Base-by-base conservation (phyloP, 2,113 vertebrate species). In the Dicentrarchus labrax region DNA sequence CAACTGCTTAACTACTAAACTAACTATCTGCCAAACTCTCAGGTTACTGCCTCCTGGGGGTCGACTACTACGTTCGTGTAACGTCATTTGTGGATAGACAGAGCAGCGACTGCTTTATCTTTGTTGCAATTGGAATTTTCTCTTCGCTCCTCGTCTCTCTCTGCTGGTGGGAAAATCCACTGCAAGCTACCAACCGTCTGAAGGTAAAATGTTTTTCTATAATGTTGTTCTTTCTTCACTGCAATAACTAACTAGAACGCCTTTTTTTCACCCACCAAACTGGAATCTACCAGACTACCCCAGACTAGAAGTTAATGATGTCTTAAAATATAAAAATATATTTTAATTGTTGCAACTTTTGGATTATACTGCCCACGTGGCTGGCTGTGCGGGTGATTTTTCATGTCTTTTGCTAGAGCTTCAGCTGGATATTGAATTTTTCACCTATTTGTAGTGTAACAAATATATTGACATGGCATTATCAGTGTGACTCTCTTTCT, bases 91-190 rank as follows among this genome's bases (percentile, higher is more conserved):
- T 94, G 65, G 81, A 84, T 6, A 9, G 17, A 6, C 88, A 93
- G 71, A 19, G 19, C 0, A 0, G 1, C 0, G 43, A 84, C 24
- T 77, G 80, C 57, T 95, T 50, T 24, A 0, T 70, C 0, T 96
- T 91, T n/a, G 43, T 96, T 22, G 95, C 13, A n/a, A 3, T 96
- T 56, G 94, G 93, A 21, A 91, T 96, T 57, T 75, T 95, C 9
- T 74, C 91, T 16, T 94, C 94, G 1, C 3, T 96, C 7, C 86
- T 96, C 0, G 36, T 95, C 39, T 96, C 96, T 2, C 53, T 95
- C 15, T 96, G 95, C 78, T 96, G 96, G 96, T 96, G 96, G 95
- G 96, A 96, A 87, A 96, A 96, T 73, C 86, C 94, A 24, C 39
- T 95, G 30, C 95, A 94, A 85, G 95, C 95, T 12, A 92, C 94